These are phyloP conservation scores for Pardalotus punctatus DNA, from an alignment of 2,113 vertebrate species.

Conservation along the genomic window DNA sequence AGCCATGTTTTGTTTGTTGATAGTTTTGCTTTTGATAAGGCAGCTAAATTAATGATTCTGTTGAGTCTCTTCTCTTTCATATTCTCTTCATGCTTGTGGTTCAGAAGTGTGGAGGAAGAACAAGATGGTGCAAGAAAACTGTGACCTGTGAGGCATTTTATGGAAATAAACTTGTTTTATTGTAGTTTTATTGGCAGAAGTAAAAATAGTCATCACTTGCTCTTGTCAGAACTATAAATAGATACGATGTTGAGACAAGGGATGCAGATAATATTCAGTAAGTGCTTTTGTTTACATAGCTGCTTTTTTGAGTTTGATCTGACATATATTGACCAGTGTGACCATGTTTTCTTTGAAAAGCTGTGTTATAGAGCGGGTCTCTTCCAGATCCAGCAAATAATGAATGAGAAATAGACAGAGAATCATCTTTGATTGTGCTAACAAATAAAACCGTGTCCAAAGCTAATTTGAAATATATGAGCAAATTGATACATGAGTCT, in stretches of 20 bases:
- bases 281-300: neutral
- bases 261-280: neutral
- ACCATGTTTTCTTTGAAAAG: neutral
- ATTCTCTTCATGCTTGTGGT: neutral
- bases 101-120: neutral
- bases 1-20: neutral
- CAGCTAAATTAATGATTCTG: neutral
- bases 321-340: neutral
- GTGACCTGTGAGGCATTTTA: neutral
- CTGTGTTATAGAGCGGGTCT: neutral
- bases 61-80: neutral
- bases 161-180: neutral
- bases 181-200: neutral
- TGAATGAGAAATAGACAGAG: neutral
- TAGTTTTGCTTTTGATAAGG: slow-evolving; percentile 15
- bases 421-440: neutral
- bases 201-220: neutral
- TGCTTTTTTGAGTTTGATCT: neutral
- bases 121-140: neutral
- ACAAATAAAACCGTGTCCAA: neutral
- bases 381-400: neutral
- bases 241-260: neutral
- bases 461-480: neutral
- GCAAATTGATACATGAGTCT: neutral
- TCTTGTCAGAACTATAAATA: slow-evolving; percentile 1